Evolutionary conservation across 1,140 invertebrate species (phyloP), one percentile per base, ranked within the genome.

Genomic region (Tetramorium simillimum): DNA sequence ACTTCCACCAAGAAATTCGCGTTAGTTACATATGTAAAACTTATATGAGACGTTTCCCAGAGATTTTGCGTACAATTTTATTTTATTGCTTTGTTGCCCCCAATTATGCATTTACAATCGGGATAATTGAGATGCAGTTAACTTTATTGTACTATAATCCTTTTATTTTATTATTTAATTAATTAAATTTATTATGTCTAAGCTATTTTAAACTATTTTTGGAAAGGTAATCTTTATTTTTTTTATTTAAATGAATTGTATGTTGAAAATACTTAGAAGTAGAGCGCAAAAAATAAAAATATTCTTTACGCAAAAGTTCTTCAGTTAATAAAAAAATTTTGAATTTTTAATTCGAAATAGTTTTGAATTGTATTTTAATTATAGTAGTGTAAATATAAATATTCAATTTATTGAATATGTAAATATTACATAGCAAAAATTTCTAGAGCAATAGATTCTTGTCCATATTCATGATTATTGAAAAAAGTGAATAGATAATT

Each of bases 1-100:
- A 56, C 77, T 69, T 80, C 46, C 77, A 24, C 28, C 77, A 56
- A 80, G 77, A 69, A 80, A 40, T 69, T 80, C 49, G 62, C n/a
- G n/a, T 67, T 80, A 80, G 62, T 80, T 67, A 40, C 28, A 80
- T 46, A 67, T 56, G 21, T 46, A 24, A 67, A 53, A 46, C 46
- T 80, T 28, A 10, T 53, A 33, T n/a, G 14, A 63, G 16, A 14
- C 46, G 9, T 14, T 80, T 58, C 46, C n/a, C 49, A 24, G 43
- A 80, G 43, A 67, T 80, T 65, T 3, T 58, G n/a, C 18, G 12
- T 10, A 9, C n/a, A 53, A 69, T 80, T 24, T 46, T 40, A 3
- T 14, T 37, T 80, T 33, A n/a, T 62, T 21, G 37, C 63, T 80
- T 80, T 53, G 4, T 2, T 80, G 16, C 24, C 5, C 40, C 18